Evolutionary conservation across 2,888 invertebrate genomes (phyloP).

Genomic region (Eledone cirrhosa): DNA sequence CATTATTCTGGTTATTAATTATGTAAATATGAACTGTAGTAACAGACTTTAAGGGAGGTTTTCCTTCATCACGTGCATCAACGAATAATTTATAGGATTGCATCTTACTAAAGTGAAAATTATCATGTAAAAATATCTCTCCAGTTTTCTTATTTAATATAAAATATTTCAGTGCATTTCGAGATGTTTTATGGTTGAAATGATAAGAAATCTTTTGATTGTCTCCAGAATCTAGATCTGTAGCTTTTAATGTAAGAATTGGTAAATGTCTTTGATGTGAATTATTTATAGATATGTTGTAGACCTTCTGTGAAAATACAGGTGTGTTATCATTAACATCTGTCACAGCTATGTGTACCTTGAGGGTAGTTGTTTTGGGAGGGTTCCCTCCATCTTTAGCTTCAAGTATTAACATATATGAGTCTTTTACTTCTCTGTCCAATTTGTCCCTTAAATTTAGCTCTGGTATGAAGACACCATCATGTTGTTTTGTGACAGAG

Average conservation of each 20-base stretch:
- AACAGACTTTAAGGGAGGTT: slow-evolving; percentile 33
- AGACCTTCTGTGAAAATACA: slow-evolving; percentile 8
- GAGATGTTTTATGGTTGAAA: too few species aligned
- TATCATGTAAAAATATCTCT: slow-evolving; percentile 1
- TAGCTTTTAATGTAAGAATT: too few species aligned
- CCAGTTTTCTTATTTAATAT: slow-evolving; percentile 14
- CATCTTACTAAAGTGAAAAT: neutral
- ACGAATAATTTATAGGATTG: neutral
- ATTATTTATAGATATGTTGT: slow-evolving; percentile 11
- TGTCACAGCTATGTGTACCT: slow-evolving; percentile 4
- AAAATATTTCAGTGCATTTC: too few species aligned
- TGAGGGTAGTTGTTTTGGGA: neutral
- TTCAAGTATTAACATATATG: neutral
- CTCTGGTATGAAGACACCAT: neutral
- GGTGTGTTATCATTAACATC: slow-evolving; percentile 18
- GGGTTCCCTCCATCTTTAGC: neutral
- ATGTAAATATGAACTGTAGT: slow-evolving; percentile 67
- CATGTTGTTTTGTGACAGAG: neutral
- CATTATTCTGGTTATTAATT: slow-evolving; percentile 89
- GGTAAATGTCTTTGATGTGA: too few species aligned
- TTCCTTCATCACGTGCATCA: neutral
- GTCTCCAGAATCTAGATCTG: too few species aligned
- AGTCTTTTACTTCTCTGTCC: slow-evolving; percentile 10
- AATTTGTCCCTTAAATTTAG: neutral
- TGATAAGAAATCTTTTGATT: too few species aligned